Percentiles rank a stretch among this genome's conserved stretches.
phyloP scores from a whole-genome alignment of 2,113 vertebrate species.

The Perccottus glenii region DNA sequence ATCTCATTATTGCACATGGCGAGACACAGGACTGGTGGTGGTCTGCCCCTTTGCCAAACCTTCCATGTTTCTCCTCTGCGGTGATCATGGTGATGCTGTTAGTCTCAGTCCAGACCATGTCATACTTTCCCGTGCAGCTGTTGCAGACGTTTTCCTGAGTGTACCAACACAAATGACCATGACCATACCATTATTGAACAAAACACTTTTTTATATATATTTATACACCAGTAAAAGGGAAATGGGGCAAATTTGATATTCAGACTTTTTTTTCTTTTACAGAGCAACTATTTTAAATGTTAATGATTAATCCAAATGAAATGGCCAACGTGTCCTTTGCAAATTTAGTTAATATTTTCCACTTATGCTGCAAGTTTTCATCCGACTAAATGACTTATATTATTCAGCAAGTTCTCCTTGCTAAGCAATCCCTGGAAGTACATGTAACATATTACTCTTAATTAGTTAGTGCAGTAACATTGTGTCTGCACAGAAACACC shows the following conservation, averaged over 20 bases:
- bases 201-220: neutral
- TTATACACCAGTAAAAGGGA: too few species aligned
- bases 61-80: conserved; percentile 79
- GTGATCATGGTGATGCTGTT: conserved; percentile 56
- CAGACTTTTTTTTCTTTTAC: neutral
- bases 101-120: conserved; percentile 58
- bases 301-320: conserved; percentile 8
- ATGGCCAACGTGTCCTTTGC: neutral
- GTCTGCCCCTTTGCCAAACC: conserved; percentile 59
- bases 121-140: conserved; percentile 78
- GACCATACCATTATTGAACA: conserved; percentile 46
- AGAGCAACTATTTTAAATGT: neutral
- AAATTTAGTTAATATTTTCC: conserved; percentile 45
- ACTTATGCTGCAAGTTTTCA: conserved; percentile 42
- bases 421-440: conserved; percentile 28
- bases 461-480: neutral
- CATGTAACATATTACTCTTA: conserved; percentile 39
- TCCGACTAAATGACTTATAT: conserved; percentile 54
- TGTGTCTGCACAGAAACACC: conserved; percentile 4
- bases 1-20: conserved; percentile 71
- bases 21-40: conserved; percentile 62
- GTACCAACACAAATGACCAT: conserved; percentile 49
- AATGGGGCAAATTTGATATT: too few species aligned
- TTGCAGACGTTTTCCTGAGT: conserved; percentile 63
- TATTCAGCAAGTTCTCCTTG: conserved; percentile 54